phyloP scores from a whole-genome alignment of 2,888 invertebrate species.

The Acrocera orbiculus region DNA sequence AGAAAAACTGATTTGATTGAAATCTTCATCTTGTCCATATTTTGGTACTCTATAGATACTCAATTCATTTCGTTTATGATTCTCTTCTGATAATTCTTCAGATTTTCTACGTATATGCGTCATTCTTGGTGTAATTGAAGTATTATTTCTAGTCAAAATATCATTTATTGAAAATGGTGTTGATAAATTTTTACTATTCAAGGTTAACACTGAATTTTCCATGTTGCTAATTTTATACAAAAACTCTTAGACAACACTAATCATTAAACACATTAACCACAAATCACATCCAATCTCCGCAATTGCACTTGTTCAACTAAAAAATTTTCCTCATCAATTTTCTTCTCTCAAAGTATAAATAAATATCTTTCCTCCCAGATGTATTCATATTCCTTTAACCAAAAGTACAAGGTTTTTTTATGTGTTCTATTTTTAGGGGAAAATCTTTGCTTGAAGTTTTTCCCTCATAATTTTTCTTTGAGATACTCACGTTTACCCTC shows the following conservation, averaged over 20 bases:
- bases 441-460: no score
- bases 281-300: constrained; percentile 8
- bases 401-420: no score
- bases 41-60: constrained; percentile 8
- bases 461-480: no score
- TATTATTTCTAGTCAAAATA: constrained; percentile 38
- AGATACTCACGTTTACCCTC: no score
- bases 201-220: constrained; percentile 8
- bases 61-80: constrained; percentile 11
- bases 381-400: no score
- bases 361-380: no score
- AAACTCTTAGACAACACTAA: not conserved
- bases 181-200: constrained; percentile 25
- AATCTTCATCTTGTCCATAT: no score
- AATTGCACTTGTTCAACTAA: constrained; percentile 9
- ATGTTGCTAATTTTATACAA: constrained; percentile 3
- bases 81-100: constrained; percentile 12
- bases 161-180: constrained; percentile 60
- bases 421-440: no score
- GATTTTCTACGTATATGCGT: constrained; percentile 15
- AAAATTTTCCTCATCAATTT: constrained; percentile 2
- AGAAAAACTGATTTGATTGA: no score
- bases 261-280: not conserved
- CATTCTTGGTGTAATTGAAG: constrained; percentile 13
- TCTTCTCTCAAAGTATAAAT: no score